Evolutionary conservation across 2,888 invertebrate genomes (phyloP).

Genomic region (Neoascia interrupta): DNA sequence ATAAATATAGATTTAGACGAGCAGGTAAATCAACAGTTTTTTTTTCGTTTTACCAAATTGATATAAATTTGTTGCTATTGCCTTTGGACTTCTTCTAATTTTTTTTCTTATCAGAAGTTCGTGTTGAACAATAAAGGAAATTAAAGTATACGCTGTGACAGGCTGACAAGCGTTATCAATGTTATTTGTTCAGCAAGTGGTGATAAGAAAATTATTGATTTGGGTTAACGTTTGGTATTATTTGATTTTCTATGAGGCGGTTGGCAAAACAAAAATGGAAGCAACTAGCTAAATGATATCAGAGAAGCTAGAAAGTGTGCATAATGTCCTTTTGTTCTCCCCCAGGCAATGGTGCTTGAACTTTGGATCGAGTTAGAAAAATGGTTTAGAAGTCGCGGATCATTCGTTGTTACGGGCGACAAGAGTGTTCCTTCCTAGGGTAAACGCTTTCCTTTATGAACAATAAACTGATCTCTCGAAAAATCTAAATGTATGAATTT

Average conservation of each 20-base stretch:
- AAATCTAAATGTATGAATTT: too few species aligned
- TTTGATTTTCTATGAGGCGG: constrained; percentile 28
- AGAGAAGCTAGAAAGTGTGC: constrained; percentile 4
- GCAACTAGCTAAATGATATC: constrained; percentile 1
- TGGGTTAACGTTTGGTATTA: constrained; percentile 39
- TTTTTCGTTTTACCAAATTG: constrained; percentile 17
- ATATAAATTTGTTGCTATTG: constrained; percentile 14
- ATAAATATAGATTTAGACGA: too few species aligned
- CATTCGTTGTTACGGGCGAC: too few species aligned
- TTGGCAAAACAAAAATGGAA: constrained; percentile 8
- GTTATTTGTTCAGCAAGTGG: constrained; percentile 47
- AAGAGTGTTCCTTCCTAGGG: too few species aligned
- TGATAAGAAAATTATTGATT: constrained; percentile 59
- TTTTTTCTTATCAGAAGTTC: constrained; percentile 18
- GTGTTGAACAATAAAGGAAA: constrained; percentile 31
- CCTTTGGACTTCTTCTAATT: background rate
- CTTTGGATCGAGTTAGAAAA: background rate
- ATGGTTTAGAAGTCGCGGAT: too few species aligned
- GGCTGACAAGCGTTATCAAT: constrained; percentile 51
- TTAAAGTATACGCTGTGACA: constrained; percentile 33
- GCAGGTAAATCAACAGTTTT: too few species aligned
- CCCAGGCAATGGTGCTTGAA: background rate
- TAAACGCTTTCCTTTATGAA: too few species aligned
- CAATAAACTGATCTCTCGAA: too few species aligned
- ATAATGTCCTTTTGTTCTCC: background rate